Conservation (phyloP, 2,113 vertebrate genomes). For the Notiomystis cincta region DNA sequence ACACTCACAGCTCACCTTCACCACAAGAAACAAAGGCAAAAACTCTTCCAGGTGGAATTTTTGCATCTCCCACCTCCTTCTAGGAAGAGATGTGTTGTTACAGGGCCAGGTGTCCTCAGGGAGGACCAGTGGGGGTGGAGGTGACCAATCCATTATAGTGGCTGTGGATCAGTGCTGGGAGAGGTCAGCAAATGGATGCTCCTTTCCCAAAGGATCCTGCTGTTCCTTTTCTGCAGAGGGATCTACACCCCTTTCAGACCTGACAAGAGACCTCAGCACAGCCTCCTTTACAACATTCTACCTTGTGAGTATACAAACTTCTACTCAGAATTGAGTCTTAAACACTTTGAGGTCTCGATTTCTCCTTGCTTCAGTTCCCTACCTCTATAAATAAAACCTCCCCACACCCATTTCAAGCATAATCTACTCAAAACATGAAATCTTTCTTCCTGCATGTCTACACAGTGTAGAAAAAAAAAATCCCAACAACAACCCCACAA, state of each 20-base stretch:
- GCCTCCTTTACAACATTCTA: neutral
- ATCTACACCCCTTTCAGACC: neutral
- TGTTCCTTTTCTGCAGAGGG: neutral
- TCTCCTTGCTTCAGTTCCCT: neutral
- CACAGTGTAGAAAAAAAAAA: neutral
- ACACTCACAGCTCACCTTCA: slow-evolving; percentile 31
- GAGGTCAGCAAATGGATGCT: accelerated
- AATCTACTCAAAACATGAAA: neutral
- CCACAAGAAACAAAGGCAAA: neutral
- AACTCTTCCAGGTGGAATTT: neutral
- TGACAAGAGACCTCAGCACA: neutral
- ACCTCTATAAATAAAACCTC: neutral
- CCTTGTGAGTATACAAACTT: neutral
- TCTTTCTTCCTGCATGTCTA: neutral
- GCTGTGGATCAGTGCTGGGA: accelerated
- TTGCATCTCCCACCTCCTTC: neutral
- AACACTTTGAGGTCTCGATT: neutral
- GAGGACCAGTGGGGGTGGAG: neutral
- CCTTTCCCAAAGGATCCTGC: neutral
- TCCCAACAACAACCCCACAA: neutral
- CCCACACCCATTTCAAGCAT: neutral
- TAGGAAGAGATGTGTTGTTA: neutral
- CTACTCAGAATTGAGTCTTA: neutral
- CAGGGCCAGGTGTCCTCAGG: neutral
- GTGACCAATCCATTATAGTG: accelerated